phyloP scores from a whole-genome alignment of 2,888 invertebrate species.

The Actias luna region DNA sequence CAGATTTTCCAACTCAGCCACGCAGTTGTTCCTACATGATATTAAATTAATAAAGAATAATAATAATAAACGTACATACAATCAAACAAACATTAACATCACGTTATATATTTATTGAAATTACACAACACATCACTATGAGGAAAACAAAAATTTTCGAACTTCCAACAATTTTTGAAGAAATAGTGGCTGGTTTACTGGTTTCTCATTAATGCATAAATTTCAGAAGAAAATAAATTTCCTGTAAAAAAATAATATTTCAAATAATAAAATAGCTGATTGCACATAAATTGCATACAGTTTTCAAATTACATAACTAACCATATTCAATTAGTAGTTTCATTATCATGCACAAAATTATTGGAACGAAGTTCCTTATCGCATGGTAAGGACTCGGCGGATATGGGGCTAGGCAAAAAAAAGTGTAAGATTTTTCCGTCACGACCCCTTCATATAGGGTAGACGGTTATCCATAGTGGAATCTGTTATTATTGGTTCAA shows the following conservation, averaged over 20 bases:
- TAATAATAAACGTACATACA: neutral
- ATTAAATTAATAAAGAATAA: too few species aligned
- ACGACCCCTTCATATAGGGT: too few species aligned
- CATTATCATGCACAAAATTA: neutral
- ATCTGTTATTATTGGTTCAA: too few species aligned
- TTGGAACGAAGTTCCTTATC: too few species aligned
- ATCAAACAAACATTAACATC: neutral
- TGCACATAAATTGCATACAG: too few species aligned
- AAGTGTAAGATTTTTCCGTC: too few species aligned
- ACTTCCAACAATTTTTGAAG: conserved; percentile 19
- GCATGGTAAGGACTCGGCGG: too few species aligned
- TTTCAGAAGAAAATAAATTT: conserved; percentile 72
- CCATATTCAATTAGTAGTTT: neutral
- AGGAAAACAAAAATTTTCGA: conserved; percentile 13
- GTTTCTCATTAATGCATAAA: neutral
- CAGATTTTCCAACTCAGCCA: too few species aligned
- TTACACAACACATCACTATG: conserved; percentile 26
- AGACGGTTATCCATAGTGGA: too few species aligned
- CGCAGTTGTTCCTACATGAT: too few species aligned
- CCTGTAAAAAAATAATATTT: conserved; percentile 49
- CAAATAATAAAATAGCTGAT: neutral
- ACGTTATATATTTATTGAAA: conserved; percentile 21
- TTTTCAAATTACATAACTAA: too few species aligned
- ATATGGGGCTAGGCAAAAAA: too few species aligned
- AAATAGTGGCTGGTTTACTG: neutral